These are phyloP conservation scores for Chaenocephalus aceratus DNA, from an alignment of 2,113 vertebrate genomes.

Conservation along the genomic window DNA sequence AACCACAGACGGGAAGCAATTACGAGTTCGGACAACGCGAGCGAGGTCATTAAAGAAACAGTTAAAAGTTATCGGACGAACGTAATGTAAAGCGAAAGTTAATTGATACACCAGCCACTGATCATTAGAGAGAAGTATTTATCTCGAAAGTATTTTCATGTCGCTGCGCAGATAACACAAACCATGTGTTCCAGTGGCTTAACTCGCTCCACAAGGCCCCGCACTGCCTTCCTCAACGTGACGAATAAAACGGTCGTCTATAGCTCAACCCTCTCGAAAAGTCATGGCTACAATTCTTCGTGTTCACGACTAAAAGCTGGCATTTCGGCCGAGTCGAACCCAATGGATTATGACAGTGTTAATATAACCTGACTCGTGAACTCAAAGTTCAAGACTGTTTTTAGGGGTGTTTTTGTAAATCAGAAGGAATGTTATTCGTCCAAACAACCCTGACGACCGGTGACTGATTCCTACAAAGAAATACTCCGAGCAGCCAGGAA, in stretches of 20 bases:
- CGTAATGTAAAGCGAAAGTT: no score
- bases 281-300: not conserved
- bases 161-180: conserved; percentile 55
- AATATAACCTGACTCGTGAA: conserved; percentile 43
- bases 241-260: not conserved
- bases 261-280: not conserved
- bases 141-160: not conserved
- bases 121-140: no score
- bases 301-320: not conserved
- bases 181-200: conserved; percentile 43
- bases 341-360: conserved; percentile 29
- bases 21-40: no score
- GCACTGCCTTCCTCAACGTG: no score
- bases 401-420: conserved; percentile 49
- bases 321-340: not conserved
- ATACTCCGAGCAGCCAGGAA: conserved; percentile 65
- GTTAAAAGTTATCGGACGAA: no score
- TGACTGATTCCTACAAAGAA: conserved; percentile 70
- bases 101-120: no score
- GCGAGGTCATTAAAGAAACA: no score
- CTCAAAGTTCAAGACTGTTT: not conserved
- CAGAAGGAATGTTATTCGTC: conserved; percentile 72
- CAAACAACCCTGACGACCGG: conserved; percentile 67
- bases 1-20: no score
- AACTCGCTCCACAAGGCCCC: not conserved